Conservation (phyloP, 2,888 invertebrate species). For the Thumatha senex region DNA sequence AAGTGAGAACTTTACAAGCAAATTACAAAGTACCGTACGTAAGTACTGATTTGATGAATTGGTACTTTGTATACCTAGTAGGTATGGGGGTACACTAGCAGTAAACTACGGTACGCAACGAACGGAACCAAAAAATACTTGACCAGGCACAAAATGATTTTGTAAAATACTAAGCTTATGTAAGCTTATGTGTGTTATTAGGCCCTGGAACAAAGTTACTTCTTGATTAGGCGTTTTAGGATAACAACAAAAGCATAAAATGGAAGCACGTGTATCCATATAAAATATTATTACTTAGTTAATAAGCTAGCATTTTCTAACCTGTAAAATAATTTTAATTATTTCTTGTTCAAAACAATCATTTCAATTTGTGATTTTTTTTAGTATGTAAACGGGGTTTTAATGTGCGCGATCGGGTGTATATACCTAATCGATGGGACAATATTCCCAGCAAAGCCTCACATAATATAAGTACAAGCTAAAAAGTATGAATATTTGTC, state of each 20-base stretch:
- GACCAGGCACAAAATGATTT: too few relatives aligned
- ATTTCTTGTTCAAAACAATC: slow-evolving; percentile 6
- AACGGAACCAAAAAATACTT: too few relatives aligned
- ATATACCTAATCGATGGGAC: slow-evolving; percentile 22
- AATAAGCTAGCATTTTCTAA: slow-evolving; percentile 23
- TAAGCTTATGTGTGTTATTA: too few relatives aligned
- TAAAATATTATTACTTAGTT: slow-evolving; percentile 27
- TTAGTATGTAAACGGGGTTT: slow-evolving; percentile 17
- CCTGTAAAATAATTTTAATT: slow-evolving; percentile 10
- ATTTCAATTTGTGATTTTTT: slow-evolving; percentile 22
- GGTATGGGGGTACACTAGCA: too few relatives aligned
- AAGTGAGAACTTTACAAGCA: too few relatives aligned
- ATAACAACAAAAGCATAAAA: slow-evolving; percentile 49
- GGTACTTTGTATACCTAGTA: too few relatives aligned
- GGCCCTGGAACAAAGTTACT: slow-evolving; percentile 45
- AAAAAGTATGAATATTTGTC: slow-evolving; percentile 22
- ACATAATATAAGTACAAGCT: slow-evolving; percentile 18
- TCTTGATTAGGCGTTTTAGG: slow-evolving; percentile 20
- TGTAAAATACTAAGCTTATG: too few relatives aligned
- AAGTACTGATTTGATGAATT: too few relatives aligned
- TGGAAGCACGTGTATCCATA: slow-evolving; percentile 54
- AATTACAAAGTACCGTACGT: too few relatives aligned
- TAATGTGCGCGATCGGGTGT: too few relatives aligned
- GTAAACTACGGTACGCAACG: too few relatives aligned
- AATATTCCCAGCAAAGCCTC: slow-evolving; percentile 29